Base-by-base conservation (phyloP, 2,113 vertebrate species). In the Glaucomys volans region DNA sequence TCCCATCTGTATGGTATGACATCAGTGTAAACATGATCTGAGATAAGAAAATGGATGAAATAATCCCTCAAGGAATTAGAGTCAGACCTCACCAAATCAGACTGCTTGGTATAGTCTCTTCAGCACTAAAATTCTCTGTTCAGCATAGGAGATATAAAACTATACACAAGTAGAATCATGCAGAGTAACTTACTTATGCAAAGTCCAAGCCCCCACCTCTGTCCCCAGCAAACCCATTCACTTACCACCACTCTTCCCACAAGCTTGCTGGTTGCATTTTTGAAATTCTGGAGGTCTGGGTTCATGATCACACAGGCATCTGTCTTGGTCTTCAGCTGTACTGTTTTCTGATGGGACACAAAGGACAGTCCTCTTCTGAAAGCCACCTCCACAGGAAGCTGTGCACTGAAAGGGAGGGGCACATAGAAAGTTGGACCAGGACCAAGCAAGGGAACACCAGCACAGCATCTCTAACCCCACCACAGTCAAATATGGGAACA, bases 351-450 rank as follows among this genome's bases (percentile, higher is more conserved):
- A 92, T 71, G 98, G 98, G 28, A 98, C 2, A 52, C 99, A 99
- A 22, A 35, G 97, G 66, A 99, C 96, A 35, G 83, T 71, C 92
- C 98, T 98, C 92, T 96, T 97, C 96, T 98, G 98, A 91, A 97
- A 40, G 14, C 99, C 99, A 5, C 97, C 98, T 71, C 99, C 99
- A 93, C 99, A 99, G 37, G 99, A 98, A 95, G 95, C 93, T 0
- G 97, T 96, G 79, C 99, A 99, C 99, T 99, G 98, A 83, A 98
- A 98, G 69, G 97, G 13, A 97, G 66, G 26, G 50, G 42, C 44
- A 54, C 8, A 64, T 0, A 66, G 1, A 2, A n/a, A 95, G 57
- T 83, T 30, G 8, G 14, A 64, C 32, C 16, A 72, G 30, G 1
- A 14, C 24, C 20, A 22, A 57, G 17, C 4, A 8, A 6, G 2